Evolutionary conservation across 2,113 vertebrate species (phyloP).

Genomic region (Ictalurus furcatus): DNA sequence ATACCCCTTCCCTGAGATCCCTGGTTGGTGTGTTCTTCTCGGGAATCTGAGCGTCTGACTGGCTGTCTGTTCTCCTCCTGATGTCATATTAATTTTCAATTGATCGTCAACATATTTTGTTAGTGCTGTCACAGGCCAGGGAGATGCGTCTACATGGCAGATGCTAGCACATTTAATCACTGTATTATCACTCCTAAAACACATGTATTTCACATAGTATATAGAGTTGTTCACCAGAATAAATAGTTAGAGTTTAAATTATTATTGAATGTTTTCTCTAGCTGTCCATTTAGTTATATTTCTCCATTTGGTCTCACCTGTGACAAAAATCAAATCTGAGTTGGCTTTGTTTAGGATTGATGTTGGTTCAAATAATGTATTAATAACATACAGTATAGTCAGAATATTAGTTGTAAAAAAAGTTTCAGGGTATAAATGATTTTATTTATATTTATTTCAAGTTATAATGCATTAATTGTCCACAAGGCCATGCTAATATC

Average conservation of each 20-base stretch:
- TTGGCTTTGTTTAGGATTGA: background rate
- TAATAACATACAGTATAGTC: background rate
- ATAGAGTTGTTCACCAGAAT: background rate
- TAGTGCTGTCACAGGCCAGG: conserved; percentile 53
- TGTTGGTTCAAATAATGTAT: background rate
- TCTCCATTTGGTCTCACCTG: background rate
- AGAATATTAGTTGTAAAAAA: background rate
- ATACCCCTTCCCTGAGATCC: conserved; percentile 14
- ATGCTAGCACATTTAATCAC: background rate
- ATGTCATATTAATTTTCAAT: conserved; percentile 62
- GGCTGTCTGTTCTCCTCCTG: conserved; percentile 40
- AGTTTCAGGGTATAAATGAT: background rate
- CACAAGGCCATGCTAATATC: background rate
- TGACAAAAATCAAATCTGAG: background rate
- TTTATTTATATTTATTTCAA: background rate
- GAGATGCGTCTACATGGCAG: conserved; percentile 32
- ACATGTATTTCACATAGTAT: background rate
- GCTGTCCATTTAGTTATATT: background rate
- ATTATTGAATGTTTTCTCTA: background rate
- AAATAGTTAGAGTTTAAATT: background rate
- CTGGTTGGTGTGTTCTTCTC: background rate
- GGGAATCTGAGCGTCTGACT: conserved; percentile 29
- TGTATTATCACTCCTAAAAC: background rate
- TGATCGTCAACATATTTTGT: conserved; percentile 54
- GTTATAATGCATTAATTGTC: background rate